Base-by-base conservation (phyloP, 2,113 vertebrate genomes). In the Todiramphus saurophagus region DNA sequence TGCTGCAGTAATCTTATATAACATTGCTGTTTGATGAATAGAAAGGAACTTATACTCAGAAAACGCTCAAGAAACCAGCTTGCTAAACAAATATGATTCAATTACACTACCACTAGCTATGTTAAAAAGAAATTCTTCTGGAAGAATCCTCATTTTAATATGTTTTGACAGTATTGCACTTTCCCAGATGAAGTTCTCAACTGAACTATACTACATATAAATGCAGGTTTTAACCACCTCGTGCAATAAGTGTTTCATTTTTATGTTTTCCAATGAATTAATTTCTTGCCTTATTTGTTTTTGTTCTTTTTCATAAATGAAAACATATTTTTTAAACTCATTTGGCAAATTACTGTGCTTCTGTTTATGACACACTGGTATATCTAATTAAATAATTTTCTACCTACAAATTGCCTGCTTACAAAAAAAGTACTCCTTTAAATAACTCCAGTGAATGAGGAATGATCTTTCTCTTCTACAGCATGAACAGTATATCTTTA, bases 211-310 rank as follows among this genome's bases (percentile, higher is more conserved):
- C 14, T 37, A 56, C n/a, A 94, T 37, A 67, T 14, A 78, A 83
- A 69, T 63, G 10, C 35, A 70, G 53, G 43, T 83, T 94, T 93
- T 76, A 91, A 35, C 7, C 63, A 94, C 50, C 27, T 91, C 30
- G 15, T 21, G 30, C 12, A 63, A 10, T 31, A 25, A 31, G 2
- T 46, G 85, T 92, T 94, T 60, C 6, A 78, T 76, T 93, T 94
- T 78, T 33, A 16, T 68, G 4, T 82, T 95, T 87, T 59, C 23
- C 21, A 93, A 18, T 59, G 81, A 81, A 41, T 50, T 74, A 74
- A 88, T 95, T 87, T 87, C 31, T 51, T 75, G 7, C 4, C 88
- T 12, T 83, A 68, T 64, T 80, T 87, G 81, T 77, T 91, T 87
- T 86, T 82, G 6, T 11, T 85, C 33, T 83, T 83, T 48, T 69